phyloP scores from a whole-genome alignment of 2,888 invertebrate species.

The Stegana nigrithorax region DNA sequence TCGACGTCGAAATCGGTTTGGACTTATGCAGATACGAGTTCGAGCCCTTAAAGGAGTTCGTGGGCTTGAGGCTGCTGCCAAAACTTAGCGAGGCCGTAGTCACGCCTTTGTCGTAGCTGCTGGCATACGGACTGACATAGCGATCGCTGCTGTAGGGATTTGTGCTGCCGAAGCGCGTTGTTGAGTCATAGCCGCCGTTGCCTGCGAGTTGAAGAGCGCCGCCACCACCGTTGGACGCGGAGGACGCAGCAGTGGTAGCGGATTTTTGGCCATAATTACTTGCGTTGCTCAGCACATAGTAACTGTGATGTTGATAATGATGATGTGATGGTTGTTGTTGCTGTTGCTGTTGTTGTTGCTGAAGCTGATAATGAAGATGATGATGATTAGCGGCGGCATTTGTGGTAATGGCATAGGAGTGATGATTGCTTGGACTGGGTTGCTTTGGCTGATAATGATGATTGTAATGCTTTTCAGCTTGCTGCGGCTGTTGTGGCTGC shows the following conservation, averaged over 20 bases:
- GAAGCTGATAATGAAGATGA: neutral
- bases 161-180: conserved; percentile 49
- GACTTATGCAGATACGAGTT: conserved; percentile 54
- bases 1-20: conserved; percentile 64
- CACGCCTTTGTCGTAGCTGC: conserved; percentile 68
- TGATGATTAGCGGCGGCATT: conserved; percentile 12
- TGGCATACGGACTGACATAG: conserved; percentile 66
- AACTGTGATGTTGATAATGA: conserved; percentile 35
- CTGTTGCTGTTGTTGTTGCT: conserved; percentile 5
- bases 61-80: conserved; percentile 40
- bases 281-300: conserved; percentile 40
- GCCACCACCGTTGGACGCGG: conserved; percentile 33
- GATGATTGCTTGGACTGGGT: conserved; percentile 27
- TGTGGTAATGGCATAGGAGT: too few species aligned
- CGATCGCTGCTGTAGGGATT: conserved; percentile 61
- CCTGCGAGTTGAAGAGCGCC: too few species aligned
- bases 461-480: neutral
- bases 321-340: conserved; percentile 32
- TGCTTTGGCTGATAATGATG: conserved; percentile 17
- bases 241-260: conserved; percentile 30
- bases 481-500: conserved; percentile 18
- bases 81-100: conserved; percentile 68
- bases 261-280: conserved; percentile 44
- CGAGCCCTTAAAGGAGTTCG: conserved; percentile 55
- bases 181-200: conserved; percentile 55